These are phyloP conservation scores for Ganaspis brasiliensis DNA, from an alignment of 2,888 invertebrate species.

Conservation along the genomic window DNA sequence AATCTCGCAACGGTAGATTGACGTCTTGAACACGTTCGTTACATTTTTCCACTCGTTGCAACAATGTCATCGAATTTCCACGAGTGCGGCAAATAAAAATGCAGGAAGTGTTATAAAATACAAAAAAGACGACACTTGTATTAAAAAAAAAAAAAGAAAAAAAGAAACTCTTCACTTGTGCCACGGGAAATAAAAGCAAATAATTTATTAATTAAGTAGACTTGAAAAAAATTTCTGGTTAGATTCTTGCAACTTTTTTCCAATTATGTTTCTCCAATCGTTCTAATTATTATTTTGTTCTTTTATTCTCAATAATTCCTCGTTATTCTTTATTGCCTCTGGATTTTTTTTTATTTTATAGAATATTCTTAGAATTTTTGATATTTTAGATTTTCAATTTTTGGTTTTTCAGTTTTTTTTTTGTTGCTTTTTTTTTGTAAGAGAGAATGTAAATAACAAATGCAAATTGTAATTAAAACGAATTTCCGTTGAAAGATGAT, in stretches of 20 bases:
- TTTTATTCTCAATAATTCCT: too few species aligned
- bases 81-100: background rate
- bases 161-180: too few species aligned
- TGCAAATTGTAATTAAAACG: too few species aligned
- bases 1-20: constrained; percentile 25
- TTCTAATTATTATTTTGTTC: too few species aligned
- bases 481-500: constrained; percentile 54
- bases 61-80: constrained; percentile 10
- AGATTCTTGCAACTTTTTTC: too few species aligned
- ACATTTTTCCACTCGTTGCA: constrained; percentile 31
- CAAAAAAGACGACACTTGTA: background rate
- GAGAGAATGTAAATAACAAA: too few species aligned
- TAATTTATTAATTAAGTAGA: background rate
- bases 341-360: too few species aligned
- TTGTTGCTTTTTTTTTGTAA: background rate
- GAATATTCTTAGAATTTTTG: too few species aligned
- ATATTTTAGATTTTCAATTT: too few species aligned
- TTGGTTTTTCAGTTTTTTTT: too few species aligned
- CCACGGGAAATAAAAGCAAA: background rate
- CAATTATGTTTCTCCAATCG: too few species aligned
- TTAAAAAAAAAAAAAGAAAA: background rate
- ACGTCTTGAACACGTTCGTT: constrained; percentile 45
- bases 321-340: too few species aligned
- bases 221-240: background rate
- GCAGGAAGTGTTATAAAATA: background rate